phyloP scores from a whole-genome alignment of 2,113 vertebrate genomes.

The Formicarius rufipectus region DNA sequence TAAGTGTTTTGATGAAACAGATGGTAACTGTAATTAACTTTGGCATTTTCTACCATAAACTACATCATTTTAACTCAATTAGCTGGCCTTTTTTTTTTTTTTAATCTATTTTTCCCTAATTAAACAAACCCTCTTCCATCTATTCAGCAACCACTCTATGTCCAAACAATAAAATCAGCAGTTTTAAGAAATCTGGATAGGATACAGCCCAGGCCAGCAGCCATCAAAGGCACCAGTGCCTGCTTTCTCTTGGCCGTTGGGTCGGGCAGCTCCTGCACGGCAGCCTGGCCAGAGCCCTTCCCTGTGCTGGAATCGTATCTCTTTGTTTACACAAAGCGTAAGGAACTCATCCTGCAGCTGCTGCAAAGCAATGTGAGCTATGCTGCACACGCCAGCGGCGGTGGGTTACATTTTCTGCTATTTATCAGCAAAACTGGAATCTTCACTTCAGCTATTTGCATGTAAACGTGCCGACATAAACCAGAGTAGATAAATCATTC shows the following conservation, averaged over 20 bases:
- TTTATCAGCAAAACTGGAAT: slow-evolving; percentile 12
- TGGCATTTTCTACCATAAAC: slow-evolving; percentile 19
- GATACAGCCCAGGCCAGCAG: background rate
- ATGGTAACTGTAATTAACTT: slow-evolving; percentile 46
- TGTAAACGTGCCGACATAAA: background rate
- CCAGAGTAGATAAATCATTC: background rate
- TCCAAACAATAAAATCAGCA: background rate
- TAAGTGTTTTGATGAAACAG: slow-evolving; percentile 18
- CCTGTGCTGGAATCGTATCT: background rate
- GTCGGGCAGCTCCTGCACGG: background rate
- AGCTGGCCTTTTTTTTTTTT: background rate
- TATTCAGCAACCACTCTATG: background rate
- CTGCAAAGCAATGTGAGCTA: background rate
- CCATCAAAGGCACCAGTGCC: background rate
- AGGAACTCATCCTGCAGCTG: background rate
- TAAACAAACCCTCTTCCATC: slow-evolving; percentile 6
- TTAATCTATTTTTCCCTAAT: too few species aligned
- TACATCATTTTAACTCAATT: background rate
- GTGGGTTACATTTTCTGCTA: background rate
- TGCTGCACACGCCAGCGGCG: background rate
- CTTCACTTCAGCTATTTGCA: background rate
- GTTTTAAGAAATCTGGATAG: background rate
- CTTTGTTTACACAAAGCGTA: background rate
- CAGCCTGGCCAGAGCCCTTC: background rate
- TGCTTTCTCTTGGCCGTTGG: background rate